Conservation (phyloP, 2,888 invertebrate species). For the Eumacrocentrus americanus region DNA sequence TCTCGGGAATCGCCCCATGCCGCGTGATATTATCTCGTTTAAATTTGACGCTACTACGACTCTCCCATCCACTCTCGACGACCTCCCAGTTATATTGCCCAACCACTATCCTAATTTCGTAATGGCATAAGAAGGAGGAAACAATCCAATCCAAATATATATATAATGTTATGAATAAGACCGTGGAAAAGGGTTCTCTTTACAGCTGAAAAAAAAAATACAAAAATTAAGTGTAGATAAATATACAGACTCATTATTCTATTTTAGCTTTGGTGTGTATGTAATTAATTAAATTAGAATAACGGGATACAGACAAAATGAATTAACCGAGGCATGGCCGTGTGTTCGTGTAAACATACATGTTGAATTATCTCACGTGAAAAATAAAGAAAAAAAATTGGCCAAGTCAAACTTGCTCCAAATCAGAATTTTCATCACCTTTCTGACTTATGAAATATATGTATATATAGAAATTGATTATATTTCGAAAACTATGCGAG, state of each 20-base stretch:
- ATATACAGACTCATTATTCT: too few relatives aligned
- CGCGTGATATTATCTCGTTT: slow-evolving; percentile 26
- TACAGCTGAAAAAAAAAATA: too few relatives aligned
- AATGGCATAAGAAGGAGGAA: slow-evolving; percentile 14
- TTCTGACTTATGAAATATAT: too few relatives aligned
- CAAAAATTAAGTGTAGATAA: too few relatives aligned
- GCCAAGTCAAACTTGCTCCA: too few relatives aligned
- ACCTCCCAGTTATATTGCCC: slow-evolving; percentile 8
- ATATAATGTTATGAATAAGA: too few relatives aligned
- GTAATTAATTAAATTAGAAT: too few relatives aligned
- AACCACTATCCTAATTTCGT: slow-evolving; percentile 24
- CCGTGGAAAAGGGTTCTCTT: background rate
- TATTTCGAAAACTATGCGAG: too few relatives aligned
- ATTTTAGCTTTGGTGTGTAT: too few relatives aligned
- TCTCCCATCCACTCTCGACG: background rate
- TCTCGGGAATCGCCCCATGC: slow-evolving; percentile 18
- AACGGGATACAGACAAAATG: slow-evolving; percentile 16
- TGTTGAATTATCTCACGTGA: background rate
- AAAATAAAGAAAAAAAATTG: background rate
- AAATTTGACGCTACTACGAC: slow-evolving; percentile 28
- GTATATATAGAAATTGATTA: too few relatives aligned
- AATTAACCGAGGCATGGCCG: slow-evolving; percentile 9
- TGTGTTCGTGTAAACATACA: background rate
- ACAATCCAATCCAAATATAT: too few relatives aligned
- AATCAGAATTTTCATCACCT: too few relatives aligned